Percentiles rank a stretch among this genome's conserved stretches.
Evolutionary conservation across 2,888 invertebrate species (phyloP).

Genomic region (Platynereis dumerilii): DNA sequence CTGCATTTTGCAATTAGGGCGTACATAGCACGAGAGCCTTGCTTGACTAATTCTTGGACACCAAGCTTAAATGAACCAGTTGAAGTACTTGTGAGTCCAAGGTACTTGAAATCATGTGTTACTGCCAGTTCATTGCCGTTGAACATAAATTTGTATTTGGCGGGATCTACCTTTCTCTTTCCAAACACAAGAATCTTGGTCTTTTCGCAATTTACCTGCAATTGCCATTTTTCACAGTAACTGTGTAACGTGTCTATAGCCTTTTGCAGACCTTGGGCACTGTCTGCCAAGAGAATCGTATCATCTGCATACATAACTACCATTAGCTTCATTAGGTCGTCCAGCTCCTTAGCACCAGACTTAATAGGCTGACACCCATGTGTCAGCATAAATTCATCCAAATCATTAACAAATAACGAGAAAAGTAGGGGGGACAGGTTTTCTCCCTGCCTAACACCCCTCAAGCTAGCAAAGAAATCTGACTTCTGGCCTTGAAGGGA

Average conservation of each 20-base stretch:
- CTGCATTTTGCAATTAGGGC: too few relatives aligned
- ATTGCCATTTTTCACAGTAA: not conserved
- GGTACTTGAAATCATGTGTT: too few relatives aligned
- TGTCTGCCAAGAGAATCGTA: not conserved
- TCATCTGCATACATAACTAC: not conserved
- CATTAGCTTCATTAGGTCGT: not conserved
- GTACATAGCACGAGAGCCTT: too few relatives aligned
- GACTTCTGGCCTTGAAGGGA: not conserved
- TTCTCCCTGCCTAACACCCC: constrained; percentile 2
- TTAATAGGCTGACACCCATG: constrained; percentile 2
- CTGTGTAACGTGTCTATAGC: not conserved
- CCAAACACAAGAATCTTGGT: constrained; percentile 4
- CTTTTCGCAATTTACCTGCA: not conserved
- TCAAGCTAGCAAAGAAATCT: not conserved
- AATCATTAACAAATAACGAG: not conserved
- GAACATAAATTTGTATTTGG: too few relatives aligned
- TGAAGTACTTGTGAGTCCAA: too few relatives aligned
- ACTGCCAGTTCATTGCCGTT: too few relatives aligned
- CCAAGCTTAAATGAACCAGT: too few relatives aligned
- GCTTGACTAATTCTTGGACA: too few relatives aligned
- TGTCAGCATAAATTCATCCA: not conserved
- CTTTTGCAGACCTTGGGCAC: not conserved
- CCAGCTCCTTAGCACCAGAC: not conserved
- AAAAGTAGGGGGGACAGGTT: not conserved
- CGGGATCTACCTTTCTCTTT: not conserved